A percentile compares a stretch with the other conserved stretches of the same genome.
These are phyloP conservation scores for Latrodectus hesperus DNA, from an alignment of 2,888 invertebrate species.

Conservation along the genomic window DNA sequence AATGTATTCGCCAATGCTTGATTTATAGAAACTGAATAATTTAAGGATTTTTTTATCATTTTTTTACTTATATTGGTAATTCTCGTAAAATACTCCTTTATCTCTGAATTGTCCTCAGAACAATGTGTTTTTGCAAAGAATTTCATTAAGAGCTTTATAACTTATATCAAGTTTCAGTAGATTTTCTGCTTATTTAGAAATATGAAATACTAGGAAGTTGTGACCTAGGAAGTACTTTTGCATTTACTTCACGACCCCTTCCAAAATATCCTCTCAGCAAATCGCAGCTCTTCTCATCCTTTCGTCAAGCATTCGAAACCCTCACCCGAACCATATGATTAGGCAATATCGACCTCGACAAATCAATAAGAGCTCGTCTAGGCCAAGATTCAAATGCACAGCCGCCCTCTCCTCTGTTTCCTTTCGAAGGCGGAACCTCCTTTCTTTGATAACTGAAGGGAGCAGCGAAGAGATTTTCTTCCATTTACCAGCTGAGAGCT, in stretches of 20 bases:
- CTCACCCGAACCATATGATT: slow-evolving; percentile 58
- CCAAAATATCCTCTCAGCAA: slow-evolving; percentile 35
- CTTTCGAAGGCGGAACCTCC: slow-evolving; percentile 45
- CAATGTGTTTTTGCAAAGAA: too few species aligned
- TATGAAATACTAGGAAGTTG: not conserved
- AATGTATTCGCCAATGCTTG: too few species aligned
- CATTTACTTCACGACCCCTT: slow-evolving; percentile 13
- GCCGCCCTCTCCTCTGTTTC: not conserved
- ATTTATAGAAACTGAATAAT: too few species aligned
- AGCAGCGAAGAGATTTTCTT: not conserved
- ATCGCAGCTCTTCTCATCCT: slow-evolving; percentile 46
- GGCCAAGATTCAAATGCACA: slow-evolving; percentile 56
- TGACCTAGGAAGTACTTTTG: slow-evolving; percentile 24
- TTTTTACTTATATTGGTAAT: too few species aligned
- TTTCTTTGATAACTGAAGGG: slow-evolving; percentile 37
- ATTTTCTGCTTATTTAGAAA: too few species aligned
- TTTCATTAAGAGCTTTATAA: too few species aligned
- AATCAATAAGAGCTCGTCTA: slow-evolving; percentile 66
- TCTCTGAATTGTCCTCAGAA: too few species aligned
- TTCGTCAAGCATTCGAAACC: slow-evolving; percentile 40
- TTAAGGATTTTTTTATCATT: too few species aligned
- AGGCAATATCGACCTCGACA: slow-evolving; percentile 63
- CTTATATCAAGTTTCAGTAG: too few species aligned
- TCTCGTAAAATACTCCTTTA: too few species aligned
- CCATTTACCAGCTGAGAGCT: not conserved